Evolutionary conservation across 2,113 vertebrate species (phyloP).

Genomic region (Silurus asotus): DNA sequence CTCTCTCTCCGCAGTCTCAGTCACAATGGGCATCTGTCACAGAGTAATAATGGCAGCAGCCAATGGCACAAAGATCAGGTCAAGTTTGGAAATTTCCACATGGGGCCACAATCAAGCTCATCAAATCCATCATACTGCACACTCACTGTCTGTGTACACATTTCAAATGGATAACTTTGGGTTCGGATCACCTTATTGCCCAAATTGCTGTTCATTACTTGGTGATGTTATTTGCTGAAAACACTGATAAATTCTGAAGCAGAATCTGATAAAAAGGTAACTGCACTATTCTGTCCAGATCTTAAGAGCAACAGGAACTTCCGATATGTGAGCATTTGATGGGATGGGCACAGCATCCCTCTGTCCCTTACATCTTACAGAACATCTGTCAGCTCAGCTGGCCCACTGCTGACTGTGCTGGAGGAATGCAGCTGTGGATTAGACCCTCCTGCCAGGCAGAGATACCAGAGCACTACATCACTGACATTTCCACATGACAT

Average conservation of each 20-base stretch:
- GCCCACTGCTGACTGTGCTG: slow-evolving; percentile 36
- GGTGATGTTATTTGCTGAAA: neutral
- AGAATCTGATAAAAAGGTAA: neutral
- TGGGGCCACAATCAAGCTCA: slow-evolving; percentile 68
- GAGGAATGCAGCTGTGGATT: slow-evolving; percentile 52
- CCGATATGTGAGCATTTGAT: neutral
- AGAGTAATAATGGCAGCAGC: slow-evolving; percentile 70
- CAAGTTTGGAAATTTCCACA: slow-evolving; percentile 67
- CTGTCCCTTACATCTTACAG: slow-evolving; percentile 30
- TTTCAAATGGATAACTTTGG: slow-evolving; percentile 57
- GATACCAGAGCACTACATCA: slow-evolving; percentile 51
- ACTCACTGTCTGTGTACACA: slow-evolving; percentile 52
- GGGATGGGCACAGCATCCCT: neutral
- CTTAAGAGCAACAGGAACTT: neutral
- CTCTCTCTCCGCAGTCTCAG: slow-evolving; percentile 30
- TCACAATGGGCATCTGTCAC: slow-evolving; percentile 68
- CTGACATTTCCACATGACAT: slow-evolving; percentile 59
- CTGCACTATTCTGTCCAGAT: slow-evolving; percentile 1
- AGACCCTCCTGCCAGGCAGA: slow-evolving; percentile 45
- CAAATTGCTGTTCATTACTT: slow-evolving; percentile 8
- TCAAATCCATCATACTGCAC: slow-evolving; percentile 64
- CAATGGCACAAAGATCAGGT: slow-evolving; percentile 66
- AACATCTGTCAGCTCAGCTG: slow-evolving; percentile 42
- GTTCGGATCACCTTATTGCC: neutral
- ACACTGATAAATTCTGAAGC: neutral